Base-by-base conservation (phyloP, 2,888 invertebrate species). In the Drosophila mimetica region DNA sequence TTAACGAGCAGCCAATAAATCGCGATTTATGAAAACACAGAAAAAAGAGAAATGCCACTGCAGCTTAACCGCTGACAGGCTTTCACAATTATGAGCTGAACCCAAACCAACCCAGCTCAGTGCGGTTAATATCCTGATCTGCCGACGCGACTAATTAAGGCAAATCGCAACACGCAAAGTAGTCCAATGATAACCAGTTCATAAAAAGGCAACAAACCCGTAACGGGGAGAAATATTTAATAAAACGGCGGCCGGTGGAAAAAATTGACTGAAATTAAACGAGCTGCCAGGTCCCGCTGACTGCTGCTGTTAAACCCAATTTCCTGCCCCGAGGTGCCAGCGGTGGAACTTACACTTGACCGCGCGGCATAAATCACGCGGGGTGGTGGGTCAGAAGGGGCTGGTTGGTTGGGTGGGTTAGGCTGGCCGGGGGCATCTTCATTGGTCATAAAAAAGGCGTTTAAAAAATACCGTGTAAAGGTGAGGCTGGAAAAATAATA, bases 321-420 rank as follows among this genome's bases (percentile, higher is more conserved):
- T 86, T 82, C 83, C 83, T 66, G 77, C 52, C 86, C 71, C 48
- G 50, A 77, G 73, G 67, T 75, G 75, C 71, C 72, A 71, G 70
- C 71, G 71, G 71, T 51, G 72, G 63, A 85, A 69, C 88, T 87
- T 86, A 86, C 88, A 84, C 88, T 84, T 84, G 84, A 84, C 84
- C 88, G 84, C 77, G 70, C 69, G 66, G 88, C 84, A 84, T 88
- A 84, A 84, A 84, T 84, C 84, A 84, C 63, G 47, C 39, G 57
- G 39, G 59, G 32, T 16, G 63, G 59, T 48, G 51, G 50, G 6
- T 18, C 25, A 8, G 42, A 39, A 22, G 28, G 32, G 55, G 32
- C 7, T 36, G 25, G 22, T 22, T 7, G 25, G 7, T 11, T 16
- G 25, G 47, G 34, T 34, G 36, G 39, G 50, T 44, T 44, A 36